Base-by-base conservation (phyloP, 53 echinoderm and acorn worm genomes). In the Hippasteria phrygiana region DNA sequence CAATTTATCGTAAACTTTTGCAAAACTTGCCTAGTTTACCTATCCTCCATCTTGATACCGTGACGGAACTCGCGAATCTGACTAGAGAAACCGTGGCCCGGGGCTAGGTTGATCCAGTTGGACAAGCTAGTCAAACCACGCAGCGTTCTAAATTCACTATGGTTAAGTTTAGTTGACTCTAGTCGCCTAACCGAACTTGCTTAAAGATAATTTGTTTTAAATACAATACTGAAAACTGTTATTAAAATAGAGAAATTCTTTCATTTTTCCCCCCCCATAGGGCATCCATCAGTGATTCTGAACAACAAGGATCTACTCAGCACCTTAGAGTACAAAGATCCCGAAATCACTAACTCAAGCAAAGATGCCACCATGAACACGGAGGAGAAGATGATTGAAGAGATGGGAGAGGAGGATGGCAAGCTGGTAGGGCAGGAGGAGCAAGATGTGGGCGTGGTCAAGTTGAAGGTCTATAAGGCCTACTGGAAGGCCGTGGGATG, bases 401-500 rank as follows among this genome's bases (percentile, higher is more conserved):
- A 51, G 40, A 71, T 48, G 37, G 76, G 87, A 46, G 72, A 72
- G 11, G 71, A 83, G 10, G 71, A 62, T 43, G 88, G 89, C 43
- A 95, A 91, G 77, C 70, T 99, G 50, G 94, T 99, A 6, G 72
- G 88, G 41, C 96, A 99, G 78, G 99, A 99, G 51, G 94, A 91
- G 90, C 93, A 96, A 27, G 99, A 96, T 46, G 93, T 91, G 50
- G 99, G 99, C 18, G 93, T 92, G 27, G 99, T 99, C 27, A 94
- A 99, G 48, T 73, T 93, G 41, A 82, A 94, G 54, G 98, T 98
- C 0, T 98, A 96, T 38, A 87, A 91, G 67, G 82, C 99, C 1
- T 99, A 99, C 59, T 99, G 96, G 96, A 94, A 80, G 39, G 94
- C 99, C 73, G 93, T 99, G 27, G 99, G 99, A 20, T 88, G 65